These are phyloP conservation scores for Atopsyche davidsoni DNA, from an alignment of 1,140 invertebrate genomes.

Conservation along the genomic window DNA sequence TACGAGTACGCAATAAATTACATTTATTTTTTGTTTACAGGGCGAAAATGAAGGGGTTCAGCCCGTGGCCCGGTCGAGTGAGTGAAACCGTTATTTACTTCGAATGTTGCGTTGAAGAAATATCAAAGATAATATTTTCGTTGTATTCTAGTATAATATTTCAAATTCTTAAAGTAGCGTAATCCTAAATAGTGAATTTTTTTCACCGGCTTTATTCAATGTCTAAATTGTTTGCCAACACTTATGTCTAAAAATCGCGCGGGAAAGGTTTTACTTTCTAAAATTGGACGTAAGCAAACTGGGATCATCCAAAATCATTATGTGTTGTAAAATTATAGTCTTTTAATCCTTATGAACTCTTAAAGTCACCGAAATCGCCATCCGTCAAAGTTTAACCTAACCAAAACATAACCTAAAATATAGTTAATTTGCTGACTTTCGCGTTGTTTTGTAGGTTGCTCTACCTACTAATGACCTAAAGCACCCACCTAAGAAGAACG, in stretches of 20 bases:
- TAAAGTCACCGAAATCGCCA: not conserved
- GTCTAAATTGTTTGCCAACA: slow-evolving; percentile 1
- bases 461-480: slow-evolving; percentile 62
- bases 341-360: not conserved
- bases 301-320: not conserved
- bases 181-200: too few relatives aligned
- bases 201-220: slow-evolving; percentile 2
- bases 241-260: slow-evolving; percentile 13
- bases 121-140: too few relatives aligned
- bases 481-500: slow-evolving; percentile 57
- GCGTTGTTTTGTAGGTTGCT: slow-evolving; percentile 57
- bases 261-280: slow-evolving; percentile 7
- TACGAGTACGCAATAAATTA: slow-evolving; percentile 12
- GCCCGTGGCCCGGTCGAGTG: slow-evolving; percentile 89
- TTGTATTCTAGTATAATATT: too few relatives aligned
- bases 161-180: too few relatives aligned
- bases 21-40: slow-evolving; percentile 53
- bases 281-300: not conserved
- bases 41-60: slow-evolving; percentile 94
- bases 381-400: slow-evolving; percentile 18
- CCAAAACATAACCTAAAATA: slow-evolving; percentile 18
- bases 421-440: slow-evolving; percentile 16
- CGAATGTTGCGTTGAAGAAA: too few relatives aligned
- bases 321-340: not conserved
- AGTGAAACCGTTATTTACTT: slow-evolving; percentile 34